Base-by-base conservation (phyloP, 1,140 invertebrate genomes). In the Parasteatoda tepidariorum region DNA sequence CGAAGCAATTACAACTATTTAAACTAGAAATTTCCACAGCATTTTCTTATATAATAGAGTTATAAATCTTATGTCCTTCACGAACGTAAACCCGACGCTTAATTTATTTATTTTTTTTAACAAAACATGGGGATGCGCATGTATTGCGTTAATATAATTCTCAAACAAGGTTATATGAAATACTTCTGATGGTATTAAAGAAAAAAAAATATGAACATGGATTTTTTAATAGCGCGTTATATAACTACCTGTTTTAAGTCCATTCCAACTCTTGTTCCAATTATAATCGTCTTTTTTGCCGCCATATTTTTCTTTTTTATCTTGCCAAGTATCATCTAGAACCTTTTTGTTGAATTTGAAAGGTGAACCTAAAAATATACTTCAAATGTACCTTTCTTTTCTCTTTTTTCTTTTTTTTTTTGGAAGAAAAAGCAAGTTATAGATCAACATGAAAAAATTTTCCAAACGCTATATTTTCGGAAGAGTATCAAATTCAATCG, bases 281-380 rank as follows among this genome's bases (percentile, higher is more conserved):
- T 68, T 68, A 30, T 41, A 48, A 11, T 68, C 34, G 11, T 68
- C 13, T 31, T 41, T 41, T 9, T 2, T 3, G 9, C 48, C 33
- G 11, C 4, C 26, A 48, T 41, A 68, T 18, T 66, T 66, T 48
- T 26, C 66, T 41, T 68, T 68, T 48, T 68, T 68, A 5, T 68
- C 38, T 68, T 68, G 66, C 66, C 66, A 68, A 9, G 66, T 41
- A 41, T 41, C 33, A 31, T 68, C 66, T 4, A 68, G 48, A 9
- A 38, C 26, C 7, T 68, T 68, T 28, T 68, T 68, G 66, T 68
- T 68, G 26, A 41, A 68, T 28, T 48, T 68, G 15, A 68, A 68
- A 9, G 66, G 66, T 24, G 66, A 68, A 28, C 66, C 66, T 68
- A 31, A 31, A 41, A 9, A 68, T 0, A 9, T 5, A 22, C 15